A percentile compares a stretch with the other conserved stretches of the same genome.
Evolutionary conservation across 2,888 invertebrate species (phyloP).

Genomic region (Cotesia congregata): DNA sequence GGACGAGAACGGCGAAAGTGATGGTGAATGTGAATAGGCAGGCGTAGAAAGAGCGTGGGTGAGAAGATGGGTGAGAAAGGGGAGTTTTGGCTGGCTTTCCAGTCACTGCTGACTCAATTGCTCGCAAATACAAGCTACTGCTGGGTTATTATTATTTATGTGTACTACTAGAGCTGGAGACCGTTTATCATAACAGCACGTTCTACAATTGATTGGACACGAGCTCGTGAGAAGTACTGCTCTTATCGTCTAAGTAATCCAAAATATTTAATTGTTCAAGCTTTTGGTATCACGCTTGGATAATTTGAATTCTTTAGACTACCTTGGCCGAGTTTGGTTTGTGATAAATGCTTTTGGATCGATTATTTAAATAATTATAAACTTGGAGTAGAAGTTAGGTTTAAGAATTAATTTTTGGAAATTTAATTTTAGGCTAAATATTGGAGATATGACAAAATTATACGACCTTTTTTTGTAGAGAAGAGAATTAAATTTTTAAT

Average conservation of each 20-base stretch:
- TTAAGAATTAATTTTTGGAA: no score
- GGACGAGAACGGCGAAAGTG: background rate
- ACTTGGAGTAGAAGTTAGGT: no score
- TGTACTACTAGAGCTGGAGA: conserved; percentile 19
- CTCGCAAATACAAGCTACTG: conserved; percentile 40
- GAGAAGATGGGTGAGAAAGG: conserved; percentile 36
- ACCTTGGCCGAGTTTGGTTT: background rate
- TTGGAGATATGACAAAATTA: no score
- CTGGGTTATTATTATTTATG: background rate
- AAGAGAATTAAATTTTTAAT: no score
- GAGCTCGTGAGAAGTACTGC: conserved; percentile 44
- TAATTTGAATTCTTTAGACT: background rate
- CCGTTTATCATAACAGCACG: conserved; percentile 48
- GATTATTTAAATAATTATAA: no score
- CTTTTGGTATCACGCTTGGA: background rate
- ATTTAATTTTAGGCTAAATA: no score
- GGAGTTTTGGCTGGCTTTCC: conserved; percentile 8
- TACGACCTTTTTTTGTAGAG: no score
- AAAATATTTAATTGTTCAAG: background rate
- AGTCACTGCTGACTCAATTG: conserved; percentile 21
- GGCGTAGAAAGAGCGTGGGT: conserved; percentile 36
- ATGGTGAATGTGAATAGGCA: conserved; percentile 4
- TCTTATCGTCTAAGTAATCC: conserved; percentile 43
- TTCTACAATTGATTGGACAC: conserved; percentile 35
- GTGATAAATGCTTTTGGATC: no score